Evolutionary conservation across 2,113 vertebrate genomes (phyloP).

Genomic region (Siphamia tubifer): DNA sequence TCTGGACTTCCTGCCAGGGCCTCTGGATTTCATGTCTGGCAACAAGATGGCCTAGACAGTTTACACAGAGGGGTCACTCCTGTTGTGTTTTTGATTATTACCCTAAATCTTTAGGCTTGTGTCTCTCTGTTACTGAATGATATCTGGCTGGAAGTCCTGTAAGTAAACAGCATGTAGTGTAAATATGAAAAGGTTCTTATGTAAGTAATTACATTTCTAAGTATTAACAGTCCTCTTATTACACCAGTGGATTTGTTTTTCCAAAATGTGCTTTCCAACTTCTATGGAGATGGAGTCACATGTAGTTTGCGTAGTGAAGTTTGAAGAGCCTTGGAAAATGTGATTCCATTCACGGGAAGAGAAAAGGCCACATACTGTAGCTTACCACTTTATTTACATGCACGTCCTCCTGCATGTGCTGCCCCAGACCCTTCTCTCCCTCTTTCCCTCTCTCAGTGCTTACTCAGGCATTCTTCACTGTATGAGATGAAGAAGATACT

Average conservation of each 20-base stretch:
- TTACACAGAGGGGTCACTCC: constrained; percentile 55
- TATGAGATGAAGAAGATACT: constrained; percentile 44
- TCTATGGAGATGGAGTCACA: background rate
- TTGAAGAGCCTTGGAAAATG: background rate
- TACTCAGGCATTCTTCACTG: constrained; percentile 28
- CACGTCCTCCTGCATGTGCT: background rate
- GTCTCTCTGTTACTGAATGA: constrained; percentile 52
- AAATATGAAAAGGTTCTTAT: constrained; percentile 62
- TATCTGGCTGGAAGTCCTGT: constrained; percentile 35
- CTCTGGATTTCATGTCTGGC: constrained; percentile 65
- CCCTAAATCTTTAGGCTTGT: constrained; percentile 48
- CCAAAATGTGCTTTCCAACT: constrained; percentile 3
- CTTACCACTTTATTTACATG: constrained; percentile 25
- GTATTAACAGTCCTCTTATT: constrained; percentile 56
- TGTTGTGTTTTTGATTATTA: constrained; percentile 74
- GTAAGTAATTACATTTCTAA: constrained; percentile 48
- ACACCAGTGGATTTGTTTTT: constrained; percentile 54
- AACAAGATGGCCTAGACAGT: constrained; percentile 48
- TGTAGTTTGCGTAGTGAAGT: constrained; percentile 9
- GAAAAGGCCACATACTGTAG: background rate
- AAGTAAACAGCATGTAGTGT: constrained; percentile 38
- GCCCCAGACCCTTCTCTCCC: background rate
- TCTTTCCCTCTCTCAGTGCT: constrained; percentile 12
- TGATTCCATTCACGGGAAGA: background rate
- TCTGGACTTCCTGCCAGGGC: constrained; percentile 55